A percentile compares a stretch with the other conserved stretches of the same genome.
Conservation (phyloP, 2,888 invertebrate species). For the Eustalomyia histrio region DNA sequence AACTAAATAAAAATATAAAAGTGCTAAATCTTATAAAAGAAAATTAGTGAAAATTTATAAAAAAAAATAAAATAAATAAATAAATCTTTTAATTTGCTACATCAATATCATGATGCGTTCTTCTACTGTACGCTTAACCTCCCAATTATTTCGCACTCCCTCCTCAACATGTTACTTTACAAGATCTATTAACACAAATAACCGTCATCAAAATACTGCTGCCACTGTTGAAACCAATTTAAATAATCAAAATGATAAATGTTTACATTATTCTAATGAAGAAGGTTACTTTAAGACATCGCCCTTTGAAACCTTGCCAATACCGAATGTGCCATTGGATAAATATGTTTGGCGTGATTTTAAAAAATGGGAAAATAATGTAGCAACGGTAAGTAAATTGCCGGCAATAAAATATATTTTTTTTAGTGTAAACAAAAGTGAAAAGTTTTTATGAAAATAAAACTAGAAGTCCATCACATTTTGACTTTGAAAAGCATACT, state of each 20-base stretch:
- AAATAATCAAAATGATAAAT: constrained; percentile 71
- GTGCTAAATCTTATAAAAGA: neutral
- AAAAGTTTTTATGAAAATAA: too few species aligned
- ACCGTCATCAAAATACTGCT: constrained; percentile 71
- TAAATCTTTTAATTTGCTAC: neutral
- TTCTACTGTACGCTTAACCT: constrained; percentile 67
- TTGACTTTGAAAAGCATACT: too few species aligned
- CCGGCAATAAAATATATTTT: too few species aligned
- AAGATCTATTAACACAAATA: constrained; percentile 69
- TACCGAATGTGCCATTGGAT: constrained; percentile 81
- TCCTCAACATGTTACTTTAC: constrained; percentile 27
- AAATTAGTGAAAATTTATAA: constrained; percentile 7
- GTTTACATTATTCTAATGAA: constrained; percentile 70
- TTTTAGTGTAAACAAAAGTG: too few species aligned
- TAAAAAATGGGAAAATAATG: constrained; percentile 84
- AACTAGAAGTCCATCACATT: too few species aligned
- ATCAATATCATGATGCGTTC: constrained; percentile 68
- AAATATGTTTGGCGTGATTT: constrained; percentile 83
- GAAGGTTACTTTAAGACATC: constrained; percentile 79
- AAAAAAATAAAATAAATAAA: constrained; percentile 12
- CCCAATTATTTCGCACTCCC: constrained; percentile 64
- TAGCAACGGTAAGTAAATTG: constrained; percentile 82
- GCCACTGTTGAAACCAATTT: constrained; percentile 70
- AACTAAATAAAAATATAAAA: constrained; percentile 13
- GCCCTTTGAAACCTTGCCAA: constrained; percentile 80